Base-by-base conservation (phyloP, 2,113 vertebrate genomes). In the Rhizomys pruinosus region DNA sequence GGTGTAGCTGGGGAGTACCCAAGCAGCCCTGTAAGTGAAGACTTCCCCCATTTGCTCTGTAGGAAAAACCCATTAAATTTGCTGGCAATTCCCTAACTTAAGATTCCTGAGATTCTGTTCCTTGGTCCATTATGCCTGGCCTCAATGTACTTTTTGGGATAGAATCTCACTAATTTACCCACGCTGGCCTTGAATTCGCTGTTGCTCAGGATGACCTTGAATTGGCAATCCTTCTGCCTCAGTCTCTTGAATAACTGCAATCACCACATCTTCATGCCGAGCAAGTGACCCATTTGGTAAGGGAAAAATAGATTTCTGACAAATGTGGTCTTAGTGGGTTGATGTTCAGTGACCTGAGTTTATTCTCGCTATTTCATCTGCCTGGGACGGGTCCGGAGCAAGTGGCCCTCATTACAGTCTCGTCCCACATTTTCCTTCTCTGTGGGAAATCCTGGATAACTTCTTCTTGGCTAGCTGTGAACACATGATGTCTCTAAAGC, bases 311-410 rank as follows among this genome's bases (percentile, higher is more conserved):
- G 42, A 57, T 85, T 84, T 86, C 63, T 61, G 74, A 37, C 4
- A 34, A 57, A 23, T 27, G 55, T 47, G 34, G 17, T 47, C 17
- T 47, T 44, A 25, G 69, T 12, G 74, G 17, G 6, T 11, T 22
- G 32, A 3, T 1, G 4, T 64, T 52, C 47, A 52, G n/a, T 37
- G 59, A 20, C 71, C 32, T 0, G 39, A 73, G 20, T n/a, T 68
- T 55, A 34, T 20, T 73, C 19, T 29, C 11, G 29, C 12, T 11
- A 1, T 12, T 44, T 37, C 7, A 1, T 37, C 64, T 27, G 13
- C 11, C 0, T 3, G 5, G 44, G 0, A 3, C 5, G 1, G 0
- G 2, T 10, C 13, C 3, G 3, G 0, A 37, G 4, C 0, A 2
- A 11, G 73, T 8, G 17, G 13, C 1, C 0, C 3, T n/a, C 22